phyloP scores from a whole-genome alignment of 2,888 invertebrate species.

The Cantharis rustica region DNA sequence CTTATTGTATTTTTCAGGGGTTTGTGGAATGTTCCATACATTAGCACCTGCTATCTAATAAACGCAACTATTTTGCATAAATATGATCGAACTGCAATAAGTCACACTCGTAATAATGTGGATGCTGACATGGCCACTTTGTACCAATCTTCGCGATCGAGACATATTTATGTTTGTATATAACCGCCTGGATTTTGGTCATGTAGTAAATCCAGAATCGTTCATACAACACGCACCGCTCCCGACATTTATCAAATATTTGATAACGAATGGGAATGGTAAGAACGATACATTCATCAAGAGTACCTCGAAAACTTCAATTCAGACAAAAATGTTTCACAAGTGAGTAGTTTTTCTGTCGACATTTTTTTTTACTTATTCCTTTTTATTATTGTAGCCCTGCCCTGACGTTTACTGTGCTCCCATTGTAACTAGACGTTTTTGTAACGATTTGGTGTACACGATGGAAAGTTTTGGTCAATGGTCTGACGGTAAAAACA shows the following conservation, averaged over 20 bases:
- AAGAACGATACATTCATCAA: conserved; percentile 83
- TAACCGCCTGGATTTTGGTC: conserved; percentile 85
- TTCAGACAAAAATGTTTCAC: conserved; percentile 61
- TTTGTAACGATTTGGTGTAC: conserved; percentile 84
- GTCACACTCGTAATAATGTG: conserved; percentile 65
- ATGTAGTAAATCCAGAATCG: conserved; percentile 83
- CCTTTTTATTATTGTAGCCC: conserved; percentile 64
- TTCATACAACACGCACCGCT: conserved; percentile 73
- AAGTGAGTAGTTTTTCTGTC: conserved; percentile 51
- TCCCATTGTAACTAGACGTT: conserved; percentile 77
- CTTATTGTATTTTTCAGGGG: conserved; percentile 69
- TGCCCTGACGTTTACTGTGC: conserved; percentile 99
- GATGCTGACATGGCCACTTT: conserved; percentile 96
- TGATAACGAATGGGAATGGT: conserved; percentile 93
- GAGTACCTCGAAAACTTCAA: conserved; percentile 78
- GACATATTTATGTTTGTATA: conserved; percentile 89
- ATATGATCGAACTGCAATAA: conserved; percentile 60
- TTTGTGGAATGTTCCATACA: conserved; percentile 95
- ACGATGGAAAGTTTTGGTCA: conserved; percentile 88
- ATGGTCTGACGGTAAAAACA: conserved; percentile 92
- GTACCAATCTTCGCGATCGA: conserved; percentile 63
- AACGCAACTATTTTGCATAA: conserved; percentile 69
- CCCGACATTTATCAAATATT: conserved; percentile 93
- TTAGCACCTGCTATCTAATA: conserved; percentile 81
- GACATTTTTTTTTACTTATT: not conserved